Percentiles rank a stretch among this genome's conserved stretches.
These are phyloP conservation scores for Rutilus rutilus DNA, from an alignment of 2,113 vertebrate species.

Conservation along the genomic window DNA sequence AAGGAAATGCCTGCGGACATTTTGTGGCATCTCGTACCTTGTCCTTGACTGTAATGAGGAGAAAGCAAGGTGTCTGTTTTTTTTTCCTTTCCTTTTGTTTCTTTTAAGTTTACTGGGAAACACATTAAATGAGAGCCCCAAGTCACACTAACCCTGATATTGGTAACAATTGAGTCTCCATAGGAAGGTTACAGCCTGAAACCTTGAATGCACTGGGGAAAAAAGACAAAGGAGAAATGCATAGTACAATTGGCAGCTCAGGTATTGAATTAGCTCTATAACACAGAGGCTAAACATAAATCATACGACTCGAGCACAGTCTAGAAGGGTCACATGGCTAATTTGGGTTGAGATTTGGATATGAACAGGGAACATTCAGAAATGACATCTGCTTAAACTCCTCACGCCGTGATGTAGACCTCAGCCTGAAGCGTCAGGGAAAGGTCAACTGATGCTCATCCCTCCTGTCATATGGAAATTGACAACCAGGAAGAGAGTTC, in stretches of 20 bases:
- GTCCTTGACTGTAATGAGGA: conserved; percentile 47
- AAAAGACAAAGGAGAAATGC: background rate
- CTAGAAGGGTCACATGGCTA: conserved; percentile 30
- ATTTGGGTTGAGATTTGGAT: conserved; percentile 33
- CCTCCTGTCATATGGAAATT: conserved; percentile 62
- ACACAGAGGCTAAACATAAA: conserved; percentile 3
- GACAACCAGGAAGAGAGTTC: conserved; percentile 62
- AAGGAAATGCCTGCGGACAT: conserved; percentile 35
- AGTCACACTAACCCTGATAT: conserved; percentile 15
- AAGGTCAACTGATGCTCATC: conserved; percentile 50
- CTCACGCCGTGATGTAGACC: conserved; percentile 19
- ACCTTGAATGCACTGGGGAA: background rate
- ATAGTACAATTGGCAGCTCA: background rate
- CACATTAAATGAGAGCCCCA: conserved; percentile 26
- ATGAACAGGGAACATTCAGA: background rate
- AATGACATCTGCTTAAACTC: conserved; percentile 6
- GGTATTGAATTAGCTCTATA: conserved; percentile 16
- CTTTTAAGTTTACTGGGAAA: conserved; percentile 8
- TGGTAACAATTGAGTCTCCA: background rate
- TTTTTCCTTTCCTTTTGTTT: background rate
- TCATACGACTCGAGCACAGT: background rate
- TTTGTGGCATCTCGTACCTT: conserved; percentile 13
- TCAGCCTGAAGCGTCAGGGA: conserved; percentile 51
- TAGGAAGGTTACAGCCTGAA: background rate
- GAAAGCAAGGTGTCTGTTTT: conserved; percentile 31